Percentiles rank a stretch among this genome's conserved stretches.
These are phyloP conservation scores for Hipparchia semele DNA, from an alignment of 2,888 invertebrate genomes.

Conservation along the genomic window DNA sequence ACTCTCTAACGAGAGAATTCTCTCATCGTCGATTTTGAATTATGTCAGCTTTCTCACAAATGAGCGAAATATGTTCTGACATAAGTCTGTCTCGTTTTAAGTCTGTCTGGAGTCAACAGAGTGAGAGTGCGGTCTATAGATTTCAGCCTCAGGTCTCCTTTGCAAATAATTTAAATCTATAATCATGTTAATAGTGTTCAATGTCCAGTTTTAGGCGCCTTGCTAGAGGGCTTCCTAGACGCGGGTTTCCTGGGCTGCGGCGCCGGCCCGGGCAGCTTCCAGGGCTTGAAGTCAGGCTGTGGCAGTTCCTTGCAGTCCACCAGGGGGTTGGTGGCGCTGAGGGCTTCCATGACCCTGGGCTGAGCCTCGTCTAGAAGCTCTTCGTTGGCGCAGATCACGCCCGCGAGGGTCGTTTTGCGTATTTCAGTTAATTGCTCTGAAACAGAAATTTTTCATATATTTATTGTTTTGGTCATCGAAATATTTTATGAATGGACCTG, in stretches of 20 bases:
- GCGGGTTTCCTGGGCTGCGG: slow-evolving; percentile 34
- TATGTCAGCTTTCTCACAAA: too few species aligned
- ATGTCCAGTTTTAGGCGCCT: slow-evolving; percentile 3
- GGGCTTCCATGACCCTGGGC: slow-evolving; percentile 87
- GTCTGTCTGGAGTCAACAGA: too few species aligned
- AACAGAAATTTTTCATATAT: slow-evolving; percentile 35
- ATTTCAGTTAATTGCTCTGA: slow-evolving; percentile 91
- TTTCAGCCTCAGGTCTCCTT: too few species aligned
- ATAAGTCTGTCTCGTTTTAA: too few species aligned
- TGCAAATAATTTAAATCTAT: background rate
- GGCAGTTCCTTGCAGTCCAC: slow-evolving; percentile 85
- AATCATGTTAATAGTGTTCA: background rate
- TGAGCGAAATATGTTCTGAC: too few species aligned
- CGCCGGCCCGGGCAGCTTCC: slow-evolving; percentile 63
- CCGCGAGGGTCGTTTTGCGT: slow-evolving; percentile 88
- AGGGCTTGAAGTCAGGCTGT: slow-evolving; percentile 80
- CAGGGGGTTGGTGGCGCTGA: slow-evolving; percentile 82
- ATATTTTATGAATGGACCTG: background rate
- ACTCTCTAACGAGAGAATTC: too few species aligned
- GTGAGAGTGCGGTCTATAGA: too few species aligned
- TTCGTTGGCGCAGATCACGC: slow-evolving; percentile 90
- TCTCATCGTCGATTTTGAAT: too few species aligned
- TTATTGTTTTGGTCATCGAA: background rate
- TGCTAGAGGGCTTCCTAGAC: slow-evolving; percentile 26
- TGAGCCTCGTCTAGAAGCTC: slow-evolving; percentile 85